Conservation (phyloP, 2,797 vertebrate species). For the Onychomys arenicola region DNA sequence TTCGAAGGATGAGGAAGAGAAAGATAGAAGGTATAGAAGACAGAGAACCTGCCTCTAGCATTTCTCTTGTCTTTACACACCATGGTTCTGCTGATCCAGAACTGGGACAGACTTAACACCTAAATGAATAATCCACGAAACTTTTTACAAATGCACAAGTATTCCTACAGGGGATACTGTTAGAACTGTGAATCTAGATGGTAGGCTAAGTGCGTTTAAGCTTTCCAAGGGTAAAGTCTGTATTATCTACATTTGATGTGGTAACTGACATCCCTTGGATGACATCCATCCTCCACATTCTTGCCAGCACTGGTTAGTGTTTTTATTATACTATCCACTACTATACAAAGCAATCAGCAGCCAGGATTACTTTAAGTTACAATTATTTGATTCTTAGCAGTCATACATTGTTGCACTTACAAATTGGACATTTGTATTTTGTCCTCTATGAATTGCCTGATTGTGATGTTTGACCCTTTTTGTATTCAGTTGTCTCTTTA, state of each 20-base stretch:
- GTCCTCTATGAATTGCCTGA: neutral
- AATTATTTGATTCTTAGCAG: neutral
- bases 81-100: neutral
- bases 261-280: neutral
- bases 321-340: neutral
- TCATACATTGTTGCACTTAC: neutral
- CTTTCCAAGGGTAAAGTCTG: neutral
- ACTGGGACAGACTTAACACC: neutral
- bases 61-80: neutral
- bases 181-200: neutral
- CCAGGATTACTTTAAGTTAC: neutral
- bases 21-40: neutral
- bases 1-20: neutral
- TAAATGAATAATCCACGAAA: neutral
- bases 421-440: neutral
- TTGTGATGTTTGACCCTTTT: neutral
- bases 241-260: neutral
- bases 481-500: neutral
- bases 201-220: neutral
- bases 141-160: neutral
- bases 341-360: neutral
- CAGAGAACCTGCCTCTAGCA: neutral
- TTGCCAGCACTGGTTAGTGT: neutral
- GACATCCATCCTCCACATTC: neutral
- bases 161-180: neutral